Evolutionary conservation across 2,888 invertebrate genomes (phyloP).

Genomic region (Cosmia pyralina): DNA sequence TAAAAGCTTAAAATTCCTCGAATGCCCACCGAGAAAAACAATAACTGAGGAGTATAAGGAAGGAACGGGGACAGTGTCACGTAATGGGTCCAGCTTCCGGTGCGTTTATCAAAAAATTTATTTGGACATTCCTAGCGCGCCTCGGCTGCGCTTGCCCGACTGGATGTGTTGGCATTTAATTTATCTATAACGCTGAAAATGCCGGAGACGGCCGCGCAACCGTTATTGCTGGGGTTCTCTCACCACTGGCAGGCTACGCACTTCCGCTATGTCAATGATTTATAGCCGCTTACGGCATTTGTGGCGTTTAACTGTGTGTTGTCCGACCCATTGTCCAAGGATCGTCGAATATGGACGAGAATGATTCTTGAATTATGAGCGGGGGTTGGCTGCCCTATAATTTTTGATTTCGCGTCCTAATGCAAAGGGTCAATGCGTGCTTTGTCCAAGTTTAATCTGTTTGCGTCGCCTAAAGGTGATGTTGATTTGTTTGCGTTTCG

Average conservation of each 20-base stretch:
- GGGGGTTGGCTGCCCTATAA: conserved; percentile 77
- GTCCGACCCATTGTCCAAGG: conserved; percentile 86
- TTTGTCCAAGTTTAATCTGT: conserved; percentile 78
- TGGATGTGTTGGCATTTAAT: conserved; percentile 89
- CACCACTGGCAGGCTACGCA: conserved; percentile 81
- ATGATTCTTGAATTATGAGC: conserved; percentile 86
- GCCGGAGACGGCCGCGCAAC: conserved; percentile 81
- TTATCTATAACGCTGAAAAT: conserved; percentile 88
- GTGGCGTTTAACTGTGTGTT: conserved; percentile 85
- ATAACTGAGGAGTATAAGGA: conserved; percentile 82
- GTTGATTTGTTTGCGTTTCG: conserved; percentile 73
- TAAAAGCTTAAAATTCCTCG: conserved; percentile 83
- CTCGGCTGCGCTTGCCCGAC: conserved; percentile 79
- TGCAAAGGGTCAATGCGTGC: conserved; percentile 78
- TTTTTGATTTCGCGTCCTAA: conserved; percentile 84
- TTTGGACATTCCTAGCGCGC: conserved; percentile 87
- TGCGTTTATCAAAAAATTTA: conserved; percentile 89
- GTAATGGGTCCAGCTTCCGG: conserved; percentile 89
- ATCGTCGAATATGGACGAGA: conserved; percentile 84
- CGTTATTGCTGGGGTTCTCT: conserved; percentile 84
- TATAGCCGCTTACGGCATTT: conserved; percentile 86
- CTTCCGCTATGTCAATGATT: conserved; percentile 90
- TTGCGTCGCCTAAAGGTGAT: conserved; percentile 72
- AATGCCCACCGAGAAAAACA: conserved; percentile 86
- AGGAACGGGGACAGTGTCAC: conserved; percentile 86